Evolutionary conservation across 2,888 invertebrate species (phyloP).

Genomic region (Conistra vaccinii): DNA sequence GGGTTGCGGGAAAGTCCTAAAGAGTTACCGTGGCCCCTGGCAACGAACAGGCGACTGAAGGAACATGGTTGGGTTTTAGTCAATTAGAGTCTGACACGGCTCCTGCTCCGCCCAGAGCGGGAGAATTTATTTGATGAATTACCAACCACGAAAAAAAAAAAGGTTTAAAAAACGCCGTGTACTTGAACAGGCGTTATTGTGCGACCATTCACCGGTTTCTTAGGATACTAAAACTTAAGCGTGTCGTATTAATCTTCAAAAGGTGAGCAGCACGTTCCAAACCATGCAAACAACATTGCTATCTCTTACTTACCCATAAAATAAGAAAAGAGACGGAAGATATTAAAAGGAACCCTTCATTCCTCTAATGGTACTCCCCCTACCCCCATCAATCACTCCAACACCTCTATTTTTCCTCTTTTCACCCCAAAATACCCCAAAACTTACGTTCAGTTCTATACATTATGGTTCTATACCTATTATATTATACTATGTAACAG

Average conservation of each 20-base stretch:
- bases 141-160: too few species aligned
- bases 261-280: too few species aligned
- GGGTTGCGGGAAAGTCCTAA: too few species aligned
- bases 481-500: background rate
- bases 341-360: constrained; percentile 1
- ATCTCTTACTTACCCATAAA: background rate
- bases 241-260: constrained; percentile 6
- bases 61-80: too few species aligned
- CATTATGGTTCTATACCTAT: too few species aligned
- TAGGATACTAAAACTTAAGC: too few species aligned
- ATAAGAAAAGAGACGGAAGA: background rate
- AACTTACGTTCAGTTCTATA: constrained; percentile 9
- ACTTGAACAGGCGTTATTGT: background rate
- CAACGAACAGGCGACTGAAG: too few species aligned
- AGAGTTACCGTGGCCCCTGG: too few species aligned
- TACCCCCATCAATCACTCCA: constrained; percentile 30
- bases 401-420: constrained; percentile 28
- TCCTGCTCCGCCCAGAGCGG: too few species aligned
- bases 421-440: constrained; percentile 24
- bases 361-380: constrained; percentile 3
- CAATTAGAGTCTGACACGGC: too few species aligned
- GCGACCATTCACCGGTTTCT: background rate
- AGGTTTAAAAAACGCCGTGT: too few species aligned
- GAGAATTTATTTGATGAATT: too few species aligned
- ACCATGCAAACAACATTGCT: background rate